phyloP scores from a whole-genome alignment of 2,888 invertebrate species.

The Aporophyla lueneburgensis region DNA sequence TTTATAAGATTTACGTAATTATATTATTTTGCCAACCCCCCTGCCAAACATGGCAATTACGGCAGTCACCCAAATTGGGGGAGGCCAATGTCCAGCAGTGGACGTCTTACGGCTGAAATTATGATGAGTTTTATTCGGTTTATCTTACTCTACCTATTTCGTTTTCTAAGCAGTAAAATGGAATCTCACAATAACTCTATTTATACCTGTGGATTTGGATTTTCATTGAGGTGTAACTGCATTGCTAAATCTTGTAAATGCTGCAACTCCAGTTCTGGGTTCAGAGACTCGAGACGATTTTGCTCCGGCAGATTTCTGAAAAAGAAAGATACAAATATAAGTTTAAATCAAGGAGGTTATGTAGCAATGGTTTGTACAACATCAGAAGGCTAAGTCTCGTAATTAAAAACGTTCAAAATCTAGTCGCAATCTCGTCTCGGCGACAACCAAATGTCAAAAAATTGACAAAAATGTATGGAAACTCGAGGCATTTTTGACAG shows the following conservation, averaged over 20 bases:
- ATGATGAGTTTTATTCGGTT: no score
- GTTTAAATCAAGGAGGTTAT: neutral
- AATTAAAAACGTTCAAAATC: no score
- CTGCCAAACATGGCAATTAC: no score
- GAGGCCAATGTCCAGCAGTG: no score
- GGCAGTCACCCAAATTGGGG: no score
- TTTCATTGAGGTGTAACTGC: slow-evolving; percentile 96
- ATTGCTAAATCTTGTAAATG: slow-evolving; percentile 96
- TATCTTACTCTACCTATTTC: neutral
- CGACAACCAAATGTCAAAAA: no score
- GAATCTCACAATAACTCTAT: neutral
- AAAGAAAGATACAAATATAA: slow-evolving; percentile 36
- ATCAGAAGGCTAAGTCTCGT: neutral
- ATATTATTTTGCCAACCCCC: no score
- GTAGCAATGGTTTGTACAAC: neutral
- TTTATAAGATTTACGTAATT: neutral
- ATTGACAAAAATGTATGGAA: no score
- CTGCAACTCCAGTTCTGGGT: slow-evolving; percentile 91
- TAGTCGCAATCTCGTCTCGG: no score
- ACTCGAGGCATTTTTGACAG: no score
- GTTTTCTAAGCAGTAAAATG: neutral
- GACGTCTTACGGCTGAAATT: no score
- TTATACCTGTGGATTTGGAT: slow-evolving; percentile 94
- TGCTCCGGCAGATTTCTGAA: slow-evolving; percentile 91
- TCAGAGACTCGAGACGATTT: slow-evolving; percentile 92